phyloP scores from a whole-genome alignment of 1,140 invertebrate species.

The Steinernema feltiae region DNA sequence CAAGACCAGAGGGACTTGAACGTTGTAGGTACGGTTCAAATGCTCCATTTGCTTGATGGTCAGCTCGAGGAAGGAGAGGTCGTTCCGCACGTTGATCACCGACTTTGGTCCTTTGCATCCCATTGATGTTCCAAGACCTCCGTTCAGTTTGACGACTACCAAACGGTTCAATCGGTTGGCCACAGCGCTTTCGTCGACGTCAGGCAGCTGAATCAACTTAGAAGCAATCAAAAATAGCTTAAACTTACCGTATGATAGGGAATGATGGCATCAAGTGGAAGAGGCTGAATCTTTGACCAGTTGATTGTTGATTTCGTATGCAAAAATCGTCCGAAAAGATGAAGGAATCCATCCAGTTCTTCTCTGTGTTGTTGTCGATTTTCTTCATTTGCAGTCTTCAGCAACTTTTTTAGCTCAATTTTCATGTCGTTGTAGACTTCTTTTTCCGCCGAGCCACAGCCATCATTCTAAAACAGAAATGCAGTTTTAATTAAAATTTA shows the following conservation, averaged over 20 bases:
- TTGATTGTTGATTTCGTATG: conserved; percentile 51
- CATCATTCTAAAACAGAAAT: too few species aligned
- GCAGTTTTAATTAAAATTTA: too few species aligned
- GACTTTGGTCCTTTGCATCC: conserved; percentile 99
- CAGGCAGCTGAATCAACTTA: conserved; percentile 23
- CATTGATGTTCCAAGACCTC: conserved; percentile 97
- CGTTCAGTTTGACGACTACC: conserved; percentile 97
- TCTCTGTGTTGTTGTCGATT: conserved; percentile 42
- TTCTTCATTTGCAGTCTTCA: conserved; percentile 39
- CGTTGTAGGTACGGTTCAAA: conserved; percentile 87
- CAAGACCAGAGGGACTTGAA: conserved; percentile 87
- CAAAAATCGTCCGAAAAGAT: conserved; percentile 48
- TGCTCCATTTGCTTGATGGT: conserved; percentile 99
- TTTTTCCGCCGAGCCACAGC: conserved; percentile 51
- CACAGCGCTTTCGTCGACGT: conserved; percentile 57
- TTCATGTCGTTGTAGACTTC: conserved; percentile 46
- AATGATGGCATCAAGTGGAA: conserved; percentile 48
- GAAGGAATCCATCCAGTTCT: conserved; percentile 50
- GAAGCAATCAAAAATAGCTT: neutral
- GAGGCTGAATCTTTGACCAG: conserved; percentile 54
- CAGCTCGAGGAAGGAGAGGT: conserved; percentile 92
- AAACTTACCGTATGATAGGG: conserved; percentile 40
- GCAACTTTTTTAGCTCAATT: conserved; percentile 45
- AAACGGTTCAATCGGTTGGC: conserved; percentile 78
- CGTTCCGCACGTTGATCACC: conserved; percentile 90